Conservation (phyloP, 2,113 vertebrate species). For the Pollachius pollachius region DNA sequence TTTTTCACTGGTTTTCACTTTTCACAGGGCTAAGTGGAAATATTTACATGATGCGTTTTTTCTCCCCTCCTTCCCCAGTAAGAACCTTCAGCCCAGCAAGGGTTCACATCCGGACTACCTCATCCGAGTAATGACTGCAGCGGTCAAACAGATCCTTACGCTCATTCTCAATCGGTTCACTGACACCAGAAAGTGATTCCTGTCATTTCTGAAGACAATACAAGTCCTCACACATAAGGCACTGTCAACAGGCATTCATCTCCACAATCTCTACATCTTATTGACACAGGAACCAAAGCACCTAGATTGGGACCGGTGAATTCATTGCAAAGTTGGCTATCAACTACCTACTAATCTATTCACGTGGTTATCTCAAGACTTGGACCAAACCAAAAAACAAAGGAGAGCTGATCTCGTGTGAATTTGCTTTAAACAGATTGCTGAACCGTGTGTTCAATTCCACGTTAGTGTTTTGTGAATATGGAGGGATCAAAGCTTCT, state of each 20-base stretch:
- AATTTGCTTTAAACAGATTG: no score
- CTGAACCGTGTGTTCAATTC: neutral
- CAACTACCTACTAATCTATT: no score
- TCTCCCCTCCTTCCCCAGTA: slow-evolving; percentile 48
- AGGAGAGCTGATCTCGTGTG: no score
- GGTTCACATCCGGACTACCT: slow-evolving; percentile 69
- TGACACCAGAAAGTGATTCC: neutral
- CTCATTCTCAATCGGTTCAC: no score
- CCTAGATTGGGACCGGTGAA: no score
- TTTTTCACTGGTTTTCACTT: neutral
- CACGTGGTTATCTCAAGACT: no score
- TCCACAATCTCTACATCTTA: slow-evolving; percentile 33
- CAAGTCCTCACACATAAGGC: no score
- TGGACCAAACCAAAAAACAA: no score
- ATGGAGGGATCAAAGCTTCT: no score
- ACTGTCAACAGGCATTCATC: slow-evolving; percentile 33
- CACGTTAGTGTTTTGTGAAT: no score
- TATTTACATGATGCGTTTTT: neutral
- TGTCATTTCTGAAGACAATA: no score
- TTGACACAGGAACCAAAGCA: slow-evolving; percentile 8
- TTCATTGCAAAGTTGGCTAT: no score
- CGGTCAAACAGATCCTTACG: slow-evolving; percentile 24
- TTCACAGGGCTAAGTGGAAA: neutral
- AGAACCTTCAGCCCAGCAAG: slow-evolving; percentile 41
- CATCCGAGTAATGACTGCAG: slow-evolving; percentile 60